phyloP scores from a whole-genome alignment of 2,113 vertebrate species.

The Acanthisitta chloris region DNA sequence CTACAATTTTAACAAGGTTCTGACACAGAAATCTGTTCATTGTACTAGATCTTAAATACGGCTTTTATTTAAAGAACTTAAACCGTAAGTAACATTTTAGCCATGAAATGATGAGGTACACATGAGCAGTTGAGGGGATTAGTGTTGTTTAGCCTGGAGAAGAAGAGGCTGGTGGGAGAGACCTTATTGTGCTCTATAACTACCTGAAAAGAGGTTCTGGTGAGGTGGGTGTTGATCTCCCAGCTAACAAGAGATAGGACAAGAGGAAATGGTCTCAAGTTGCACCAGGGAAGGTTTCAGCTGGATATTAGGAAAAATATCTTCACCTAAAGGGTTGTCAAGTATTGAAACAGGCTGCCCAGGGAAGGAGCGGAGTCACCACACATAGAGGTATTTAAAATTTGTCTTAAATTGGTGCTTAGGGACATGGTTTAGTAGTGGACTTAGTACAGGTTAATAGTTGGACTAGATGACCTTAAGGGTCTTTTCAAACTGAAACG shows the following conservation, averaged over 20 bases:
- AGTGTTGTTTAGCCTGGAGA: background rate
- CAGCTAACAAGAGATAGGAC: background rate
- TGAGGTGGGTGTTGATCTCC: background rate
- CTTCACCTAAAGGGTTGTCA: background rate
- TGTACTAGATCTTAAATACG: background rate
- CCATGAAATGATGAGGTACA: background rate
- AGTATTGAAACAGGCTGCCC: background rate
- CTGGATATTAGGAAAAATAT: background rate
- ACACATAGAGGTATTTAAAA: background rate
- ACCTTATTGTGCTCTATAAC: background rate
- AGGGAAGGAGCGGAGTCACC: background rate
- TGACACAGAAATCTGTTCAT: background rate
- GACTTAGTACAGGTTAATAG: background rate
- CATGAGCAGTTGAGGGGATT: background rate
- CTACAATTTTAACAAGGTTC: background rate
- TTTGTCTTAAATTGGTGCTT: fast-evolving
- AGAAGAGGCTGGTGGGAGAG: background rate
- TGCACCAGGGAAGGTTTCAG: background rate
- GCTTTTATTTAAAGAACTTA: background rate
- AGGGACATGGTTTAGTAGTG: too few species aligned
- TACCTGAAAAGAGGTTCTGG: background rate
- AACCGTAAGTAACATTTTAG: background rate
- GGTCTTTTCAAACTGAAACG: background rate
- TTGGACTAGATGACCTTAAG: background rate
- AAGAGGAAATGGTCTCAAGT: background rate